Conservation (phyloP, 2,797 vertebrate genomes). For the Peromyscus melanophrys region DNA sequence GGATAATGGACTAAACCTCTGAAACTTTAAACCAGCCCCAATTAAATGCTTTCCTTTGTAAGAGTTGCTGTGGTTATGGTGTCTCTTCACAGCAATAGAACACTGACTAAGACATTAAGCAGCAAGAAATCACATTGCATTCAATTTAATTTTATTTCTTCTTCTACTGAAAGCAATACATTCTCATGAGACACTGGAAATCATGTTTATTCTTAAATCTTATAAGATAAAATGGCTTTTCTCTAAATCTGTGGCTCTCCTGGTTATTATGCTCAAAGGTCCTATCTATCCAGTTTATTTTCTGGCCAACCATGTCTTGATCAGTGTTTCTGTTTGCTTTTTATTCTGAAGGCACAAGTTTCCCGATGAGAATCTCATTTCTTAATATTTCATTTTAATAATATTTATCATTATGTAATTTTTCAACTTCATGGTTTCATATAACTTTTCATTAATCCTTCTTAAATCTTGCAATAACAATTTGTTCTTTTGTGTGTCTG, state of each 20-base stretch:
- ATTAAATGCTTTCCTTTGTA: neutral
- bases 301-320: neutral
- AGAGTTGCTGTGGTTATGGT: neutral
- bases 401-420: neutral
- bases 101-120: neutral
- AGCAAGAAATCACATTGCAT: neutral
- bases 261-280: neutral
- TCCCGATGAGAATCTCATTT: neutral
- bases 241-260: neutral
- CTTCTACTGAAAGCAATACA: neutral
- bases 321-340: neutral
- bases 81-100: neutral
- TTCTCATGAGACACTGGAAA: neutral
- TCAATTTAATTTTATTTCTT: constrained; percentile 1
- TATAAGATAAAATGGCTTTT: neutral
- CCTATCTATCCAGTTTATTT: neutral
- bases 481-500: neutral
- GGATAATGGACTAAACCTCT: neutral
- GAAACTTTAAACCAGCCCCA: no score
- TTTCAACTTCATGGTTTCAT: neutral
- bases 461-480: neutral
- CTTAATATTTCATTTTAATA: constrained; percentile 1
- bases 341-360: neutral
- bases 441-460: neutral
- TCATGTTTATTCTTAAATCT: neutral